Conservation (phyloP, 2,113 vertebrate species). For the Carollia perspicillata region DNA sequence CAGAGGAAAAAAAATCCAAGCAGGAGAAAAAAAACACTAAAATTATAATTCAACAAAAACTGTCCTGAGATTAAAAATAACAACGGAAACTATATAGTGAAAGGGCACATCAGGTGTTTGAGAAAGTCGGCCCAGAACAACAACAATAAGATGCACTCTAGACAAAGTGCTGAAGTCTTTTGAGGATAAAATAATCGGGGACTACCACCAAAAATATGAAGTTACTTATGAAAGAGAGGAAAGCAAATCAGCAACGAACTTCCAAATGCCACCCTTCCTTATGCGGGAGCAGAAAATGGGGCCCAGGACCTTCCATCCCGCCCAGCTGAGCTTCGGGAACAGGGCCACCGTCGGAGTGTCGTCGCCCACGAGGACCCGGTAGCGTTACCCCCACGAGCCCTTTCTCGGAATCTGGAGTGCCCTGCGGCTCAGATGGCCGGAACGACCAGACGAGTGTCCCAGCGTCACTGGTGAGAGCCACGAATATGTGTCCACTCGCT, state of each 20-base stretch:
- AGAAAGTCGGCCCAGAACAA: neutral
- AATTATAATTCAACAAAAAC: neutral
- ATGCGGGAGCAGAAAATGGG: neutral
- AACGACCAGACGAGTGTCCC: rapidly evolving
- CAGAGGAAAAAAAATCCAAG: neutral
- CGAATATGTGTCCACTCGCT: neutral
- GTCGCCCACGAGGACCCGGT: neutral
- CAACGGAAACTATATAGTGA: too few species aligned
- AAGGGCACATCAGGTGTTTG: too few species aligned
- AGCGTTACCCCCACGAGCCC: rapidly evolving
- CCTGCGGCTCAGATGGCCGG: neutral
- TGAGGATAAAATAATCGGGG: neutral
- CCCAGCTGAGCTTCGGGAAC: neutral
- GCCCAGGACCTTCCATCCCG: neutral
- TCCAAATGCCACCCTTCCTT: neutral
- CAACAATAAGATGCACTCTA: neutral
- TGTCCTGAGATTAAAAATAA: neutral
- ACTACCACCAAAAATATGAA: neutral
- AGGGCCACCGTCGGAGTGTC: neutral
- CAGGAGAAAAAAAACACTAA: neutral
- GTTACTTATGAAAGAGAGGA: neutral
- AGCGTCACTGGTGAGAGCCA: neutral
- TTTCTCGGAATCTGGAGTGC: neutral
- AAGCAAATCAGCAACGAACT: neutral
- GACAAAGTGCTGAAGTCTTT: neutral